Conservation (phyloP, 1,140 invertebrate genomes). For the Triops longicaudatus region DNA sequence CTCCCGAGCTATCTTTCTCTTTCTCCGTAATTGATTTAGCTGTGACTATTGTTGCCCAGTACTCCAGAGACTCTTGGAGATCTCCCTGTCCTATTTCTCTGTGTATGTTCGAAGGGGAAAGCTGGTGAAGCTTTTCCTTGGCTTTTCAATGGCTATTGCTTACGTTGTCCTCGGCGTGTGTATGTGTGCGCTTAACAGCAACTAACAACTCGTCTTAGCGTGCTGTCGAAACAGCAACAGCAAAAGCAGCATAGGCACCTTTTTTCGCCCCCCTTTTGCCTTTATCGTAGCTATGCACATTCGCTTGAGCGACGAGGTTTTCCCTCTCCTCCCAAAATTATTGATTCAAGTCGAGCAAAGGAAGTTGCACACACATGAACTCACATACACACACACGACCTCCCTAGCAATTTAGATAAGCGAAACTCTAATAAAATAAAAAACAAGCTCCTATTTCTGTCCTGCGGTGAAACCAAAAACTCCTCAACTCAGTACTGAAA, state of each 20-base stretch:
- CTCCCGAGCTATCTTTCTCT: background rate
- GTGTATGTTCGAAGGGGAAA: background rate
- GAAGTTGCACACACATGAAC: constrained; percentile 1
- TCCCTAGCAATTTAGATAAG: background rate
- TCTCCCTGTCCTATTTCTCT: background rate
- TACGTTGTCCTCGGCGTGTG: background rate
- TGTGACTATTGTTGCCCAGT: background rate
- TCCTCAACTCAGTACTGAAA: no score
- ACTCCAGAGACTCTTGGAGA: background rate
- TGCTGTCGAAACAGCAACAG: background rate
- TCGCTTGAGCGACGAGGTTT: background rate
- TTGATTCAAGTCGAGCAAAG: constrained; percentile 1
- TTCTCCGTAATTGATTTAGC: constrained; percentile 9
- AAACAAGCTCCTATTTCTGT: background rate
- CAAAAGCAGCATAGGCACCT: background rate
- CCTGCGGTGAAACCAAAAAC: background rate
- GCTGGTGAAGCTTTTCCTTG: background rate
- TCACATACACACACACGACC: background rate
- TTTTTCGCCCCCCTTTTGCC: background rate
- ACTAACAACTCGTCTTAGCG: background rate
- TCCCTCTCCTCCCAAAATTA: background rate
- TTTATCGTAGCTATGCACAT: constrained; percentile 3
- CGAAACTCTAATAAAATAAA: background rate
- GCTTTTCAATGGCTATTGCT: background rate
- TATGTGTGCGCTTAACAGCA: constrained; percentile 7